Evolutionary conservation across 2,113 vertebrate species (phyloP).

Genomic region (Campylomormyrus tamandua): DNA sequence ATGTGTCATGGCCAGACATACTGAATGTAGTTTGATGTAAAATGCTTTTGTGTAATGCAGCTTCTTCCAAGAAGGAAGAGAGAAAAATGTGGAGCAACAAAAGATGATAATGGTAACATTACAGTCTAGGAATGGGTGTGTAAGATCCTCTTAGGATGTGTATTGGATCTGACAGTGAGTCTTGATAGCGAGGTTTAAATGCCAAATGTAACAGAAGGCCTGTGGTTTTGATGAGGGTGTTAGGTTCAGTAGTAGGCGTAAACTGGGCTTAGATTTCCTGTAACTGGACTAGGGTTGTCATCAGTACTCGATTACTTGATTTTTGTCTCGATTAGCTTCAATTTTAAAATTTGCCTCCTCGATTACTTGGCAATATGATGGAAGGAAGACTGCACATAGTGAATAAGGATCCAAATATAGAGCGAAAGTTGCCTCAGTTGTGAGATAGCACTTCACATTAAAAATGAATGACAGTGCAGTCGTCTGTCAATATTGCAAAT

Average conservation of each 20-base stretch:
- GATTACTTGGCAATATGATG: neutral
- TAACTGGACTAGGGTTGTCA: neutral
- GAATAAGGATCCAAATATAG: neutral
- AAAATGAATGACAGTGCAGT: neutral
- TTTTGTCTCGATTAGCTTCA: neutral
- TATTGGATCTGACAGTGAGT: neutral
- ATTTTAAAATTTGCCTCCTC: neutral
- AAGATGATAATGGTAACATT: slow-evolving; percentile 68
- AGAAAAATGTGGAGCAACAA: slow-evolving; percentile 63
- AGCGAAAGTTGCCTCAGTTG: neutral
- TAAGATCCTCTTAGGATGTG: neutral
- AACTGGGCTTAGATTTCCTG: neutral
- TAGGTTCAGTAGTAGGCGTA: neutral
- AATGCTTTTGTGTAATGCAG: slow-evolving; percentile 52
- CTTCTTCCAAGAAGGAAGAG: slow-evolving; percentile 64
- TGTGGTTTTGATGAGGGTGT: neutral
- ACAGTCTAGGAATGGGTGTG: neutral
- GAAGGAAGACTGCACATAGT: neutral
- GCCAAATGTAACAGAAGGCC: neutral
- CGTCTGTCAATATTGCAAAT: neutral
- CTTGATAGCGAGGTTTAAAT: neutral
- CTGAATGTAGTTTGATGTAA: neutral
- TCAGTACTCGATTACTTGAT: neutral
- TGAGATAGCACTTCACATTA: neutral
- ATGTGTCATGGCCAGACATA: neutral